Evolutionary conservation across 1,140 invertebrate species (phyloP), one percentile per base, ranked within the genome.

Genomic region (Phenacoccus solenopsis): DNA sequence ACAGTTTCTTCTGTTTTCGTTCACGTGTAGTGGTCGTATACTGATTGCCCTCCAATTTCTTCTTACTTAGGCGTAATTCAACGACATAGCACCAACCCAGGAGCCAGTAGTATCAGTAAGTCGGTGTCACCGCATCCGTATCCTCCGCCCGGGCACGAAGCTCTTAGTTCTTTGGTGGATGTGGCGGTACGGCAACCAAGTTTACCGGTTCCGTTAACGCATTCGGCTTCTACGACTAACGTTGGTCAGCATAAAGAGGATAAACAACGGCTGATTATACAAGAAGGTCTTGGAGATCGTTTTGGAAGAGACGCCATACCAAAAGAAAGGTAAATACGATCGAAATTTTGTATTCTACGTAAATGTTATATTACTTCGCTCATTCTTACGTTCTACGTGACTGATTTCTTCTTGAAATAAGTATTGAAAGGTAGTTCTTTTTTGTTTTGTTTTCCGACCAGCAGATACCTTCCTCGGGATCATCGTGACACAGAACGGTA

Each of bases 111-210:
- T 20, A 27, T 64, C 12, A 73, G 70, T 21, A 72, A 73, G 27
- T 80, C 80, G 1, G 79, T 82, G 7, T 78, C 77, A 25, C 75
- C 75, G 28, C 82, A 81, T 72, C 79, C 80, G 70, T 81, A 83
- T 74, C 77, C 79, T 27, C 81, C 82, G 12, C 82, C 82, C 70
- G 89, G 88, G 22, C 86, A 93, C 75, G 91, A 94, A 77, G 91
- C 91, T 0, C 85, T 94, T 75, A 86, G 88, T 16, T 90, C 88
- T 59, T 80, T 95, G 27, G 92, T 94, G 0, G 91, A 95, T 75
- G 89, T 91, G 5, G 91, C 91, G 13, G 89, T 89, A 0, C 86
- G 90, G 73, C 90, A 92, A 75, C 89, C 89, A 0, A 90, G 87
- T 76, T 76, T 93, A 74, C 90, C 90, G 1, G 90, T 93, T 57